Evolutionary conservation across 1,140 invertebrate genomes (phyloP), one percentile per base, ranked within the genome.

Genomic region (Dreissena polymorpha): DNA sequence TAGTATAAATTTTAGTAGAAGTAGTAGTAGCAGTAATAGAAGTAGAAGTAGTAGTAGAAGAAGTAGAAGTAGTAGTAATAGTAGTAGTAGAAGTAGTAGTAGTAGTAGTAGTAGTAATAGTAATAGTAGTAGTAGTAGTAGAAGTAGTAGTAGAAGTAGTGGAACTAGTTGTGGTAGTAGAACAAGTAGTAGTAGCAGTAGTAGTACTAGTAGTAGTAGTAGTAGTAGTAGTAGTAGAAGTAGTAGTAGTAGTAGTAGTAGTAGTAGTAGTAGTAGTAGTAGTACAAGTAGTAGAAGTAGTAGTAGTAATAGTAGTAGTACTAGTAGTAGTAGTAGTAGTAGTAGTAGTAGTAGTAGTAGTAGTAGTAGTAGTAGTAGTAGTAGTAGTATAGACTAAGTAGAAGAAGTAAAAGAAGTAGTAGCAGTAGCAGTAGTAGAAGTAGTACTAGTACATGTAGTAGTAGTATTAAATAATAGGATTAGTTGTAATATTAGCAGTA

Each of bases 301-400:
- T 55, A 55, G 53, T 55, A 55, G 53, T 55, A 55, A 18, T 55
- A 55, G 53, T 55, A 55, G 53, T 55, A 55, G 53, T 55, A 12
- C 12, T 55, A 12, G 53, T 55, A 55, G 53, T 55, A 55, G 53
- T 55, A 55, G 53, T 55, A 55, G 53, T 55, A 55, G 53, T 55
- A 18, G 53, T 12, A 55, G 53, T 55, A 55, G 53, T 55, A 12
- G 53, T 55, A 12, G 53, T 55, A 55, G 53, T 55, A 55, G 53
- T 55, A 55, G 53, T 55, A 55, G 53, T 55, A 12, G 53, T 55
- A 55, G 53, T 55, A 55, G 53, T 55, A 55, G 53, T 55, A 55
- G 53, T 55, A 55, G 53, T 55, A 55, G 53, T 55, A n/a, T n/a
- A n/a, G n/a, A n/a, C n/a, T n/a, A n/a, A 55, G 53, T 55, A 55